Conservation (phyloP, 2,797 vertebrate species). For the Echeneis naucrates region DNA sequence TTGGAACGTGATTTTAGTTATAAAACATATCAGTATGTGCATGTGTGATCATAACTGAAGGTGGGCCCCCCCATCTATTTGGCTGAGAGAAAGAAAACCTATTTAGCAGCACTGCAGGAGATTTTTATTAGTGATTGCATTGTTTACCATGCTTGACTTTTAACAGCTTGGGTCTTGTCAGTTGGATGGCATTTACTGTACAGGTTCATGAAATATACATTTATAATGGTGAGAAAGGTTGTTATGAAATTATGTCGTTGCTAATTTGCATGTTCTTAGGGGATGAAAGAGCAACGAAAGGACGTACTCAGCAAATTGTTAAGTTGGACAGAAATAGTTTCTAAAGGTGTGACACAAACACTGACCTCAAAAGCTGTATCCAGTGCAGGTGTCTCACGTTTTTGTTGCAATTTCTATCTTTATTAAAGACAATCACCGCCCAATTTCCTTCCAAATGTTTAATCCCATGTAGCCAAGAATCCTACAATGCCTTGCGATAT, state of each 20-base stretch:
- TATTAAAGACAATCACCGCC: no score
- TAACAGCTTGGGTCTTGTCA: constrained; percentile 35
- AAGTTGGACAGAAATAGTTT: no score
- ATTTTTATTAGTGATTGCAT: constrained; percentile 62
- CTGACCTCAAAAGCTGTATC: neutral
- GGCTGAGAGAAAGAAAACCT: constrained; percentile 44
- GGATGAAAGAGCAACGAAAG: constrained; percentile 13
- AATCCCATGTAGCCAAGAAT: neutral
- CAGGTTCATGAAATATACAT: constrained; percentile 45
- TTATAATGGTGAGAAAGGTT: constrained; percentile 21
- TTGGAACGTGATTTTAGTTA: constrained; percentile 43
- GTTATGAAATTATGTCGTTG: neutral
- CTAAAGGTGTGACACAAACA: neutral
- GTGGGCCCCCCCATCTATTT: constrained; percentile 37
- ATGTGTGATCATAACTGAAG: constrained; percentile 31
- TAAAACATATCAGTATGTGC: constrained; percentile 42
- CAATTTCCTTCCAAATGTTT: no score
- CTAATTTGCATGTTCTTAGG: constrained; percentile 1
- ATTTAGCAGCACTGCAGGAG: constrained; percentile 37
- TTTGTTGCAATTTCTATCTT: no score
- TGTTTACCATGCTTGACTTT: constrained; percentile 58
- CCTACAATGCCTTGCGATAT: neutral
- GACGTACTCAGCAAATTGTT: constrained; percentile 17
- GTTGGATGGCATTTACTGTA: constrained; percentile 25
- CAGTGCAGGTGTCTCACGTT: no score